Evolutionary conservation across 2,888 invertebrate species (phyloP), one percentile per base, ranked within the genome.

Genomic region (Hirtodrosophila cameraria): DNA sequence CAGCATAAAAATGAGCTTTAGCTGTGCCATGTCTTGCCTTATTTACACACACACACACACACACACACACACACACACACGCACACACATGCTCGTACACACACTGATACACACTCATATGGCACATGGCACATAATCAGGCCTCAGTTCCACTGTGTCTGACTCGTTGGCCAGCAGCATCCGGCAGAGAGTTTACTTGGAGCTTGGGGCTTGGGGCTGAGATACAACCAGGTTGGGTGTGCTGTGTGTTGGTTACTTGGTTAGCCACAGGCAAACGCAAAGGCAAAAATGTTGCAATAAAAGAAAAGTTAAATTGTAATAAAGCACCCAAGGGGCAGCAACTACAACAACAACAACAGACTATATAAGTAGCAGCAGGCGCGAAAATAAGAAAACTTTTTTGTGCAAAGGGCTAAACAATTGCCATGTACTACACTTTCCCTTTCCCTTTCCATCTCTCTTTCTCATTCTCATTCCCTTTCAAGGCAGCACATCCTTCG

Each of bases 271-370:
- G 59, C 69, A 54, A 62, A 68, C 67, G 65, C 68, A 74, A 66
- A 70, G 70, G 53, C 73, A 75, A 65, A 65, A 84, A 76, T 78
- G 65, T 70, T 69, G 74, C 84, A 84, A 84, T 82, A 84, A 78
- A 81, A 78, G 78, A 74, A 81, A 83, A 78, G 81, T 84, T 79
- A 82, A 82, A 84, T 84, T 82, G 84, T 78, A 82, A 81, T 84
- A 82, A 84, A 78, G 74, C 84, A 71, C 74, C 70, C 81, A 53
- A 55, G 81, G 71, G 75, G 54, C 54, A 68, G 23, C 50, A 52
- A 35, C 71, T 13, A 35, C 50, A 48, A 15, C 55, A 58, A 30
- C 67, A 54, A 30, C 41, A 39, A 15, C 55, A 55, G 38, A 11
- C 42, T 33, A 42, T 52, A 58, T 62, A 54, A 63, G 62, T 50